Percentiles rank a stretch among this genome's conserved stretches.
Conservation (phyloP, 2,888 invertebrate genomes). For the Leptopterna dolabrata region DNA sequence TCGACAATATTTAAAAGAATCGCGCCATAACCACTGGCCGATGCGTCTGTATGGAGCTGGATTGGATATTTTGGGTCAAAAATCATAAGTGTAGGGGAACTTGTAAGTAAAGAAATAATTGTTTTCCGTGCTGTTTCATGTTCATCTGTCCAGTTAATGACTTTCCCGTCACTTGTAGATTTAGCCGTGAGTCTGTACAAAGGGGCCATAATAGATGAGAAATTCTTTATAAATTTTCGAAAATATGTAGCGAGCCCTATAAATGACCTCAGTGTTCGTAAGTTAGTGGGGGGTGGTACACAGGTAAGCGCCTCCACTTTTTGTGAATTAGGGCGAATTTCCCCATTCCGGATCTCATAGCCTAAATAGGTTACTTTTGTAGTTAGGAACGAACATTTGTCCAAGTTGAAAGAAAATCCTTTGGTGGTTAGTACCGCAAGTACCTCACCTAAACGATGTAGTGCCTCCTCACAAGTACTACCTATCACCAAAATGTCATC, state of each 20-base stretch:
- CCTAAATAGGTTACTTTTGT: background rate
- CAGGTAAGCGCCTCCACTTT: conserved; percentile 18
- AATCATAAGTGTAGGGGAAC: conserved; percentile 23
- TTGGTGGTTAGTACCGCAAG: no score
- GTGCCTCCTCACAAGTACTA: no score
- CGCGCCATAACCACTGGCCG: background rate
- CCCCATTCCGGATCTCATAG: background rate
- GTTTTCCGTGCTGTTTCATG: background rate
- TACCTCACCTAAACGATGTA: no score
- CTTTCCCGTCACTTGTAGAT: no score
- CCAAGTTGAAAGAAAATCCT: no score
- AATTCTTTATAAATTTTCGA: conserved; percentile 9
- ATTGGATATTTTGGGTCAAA: conserved; percentile 27
- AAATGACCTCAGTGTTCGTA: no score
- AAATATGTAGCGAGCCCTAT: no score
- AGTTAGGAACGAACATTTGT: background rate
- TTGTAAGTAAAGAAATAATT: conserved; percentile 13
- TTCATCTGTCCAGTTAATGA: conserved; percentile 8
- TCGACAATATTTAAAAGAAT: conserved; percentile 27
- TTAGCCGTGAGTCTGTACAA: conserved; percentile 1
- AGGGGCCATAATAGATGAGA: conserved; percentile 9
- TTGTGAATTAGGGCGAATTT: background rate
- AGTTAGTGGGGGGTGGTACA: no score
- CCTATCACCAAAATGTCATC: background rate
- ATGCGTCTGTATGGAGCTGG: conserved; percentile 29